phyloP scores from a whole-genome alignment of 2,797 vertebrate species.

The Thripadectes ignobilis region DNA sequence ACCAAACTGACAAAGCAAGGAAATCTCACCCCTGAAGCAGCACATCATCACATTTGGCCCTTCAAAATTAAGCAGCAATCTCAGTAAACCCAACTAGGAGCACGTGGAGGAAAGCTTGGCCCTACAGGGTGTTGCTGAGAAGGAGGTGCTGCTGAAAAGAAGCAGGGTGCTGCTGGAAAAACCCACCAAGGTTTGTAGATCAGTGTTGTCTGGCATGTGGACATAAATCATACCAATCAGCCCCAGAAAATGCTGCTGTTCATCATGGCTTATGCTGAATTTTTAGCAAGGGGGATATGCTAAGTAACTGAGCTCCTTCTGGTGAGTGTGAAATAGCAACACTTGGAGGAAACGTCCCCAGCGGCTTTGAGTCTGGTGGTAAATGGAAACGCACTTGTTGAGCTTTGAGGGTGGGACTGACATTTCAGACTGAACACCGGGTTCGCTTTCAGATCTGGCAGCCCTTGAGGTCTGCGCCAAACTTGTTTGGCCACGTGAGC shows the following conservation, averaged over 20 bases:
- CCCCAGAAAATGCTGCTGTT: neutral
- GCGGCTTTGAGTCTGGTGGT: neutral
- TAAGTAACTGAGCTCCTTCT: neutral
- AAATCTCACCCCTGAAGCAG: neutral
- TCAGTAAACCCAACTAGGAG: neutral
- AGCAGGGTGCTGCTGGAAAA: neutral
- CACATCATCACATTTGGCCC: fast-evolving
- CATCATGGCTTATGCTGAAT: neutral
- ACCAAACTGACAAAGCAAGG: neutral
- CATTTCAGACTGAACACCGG: neutral
- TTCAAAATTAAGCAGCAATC: neutral
- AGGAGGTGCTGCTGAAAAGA: neutral
- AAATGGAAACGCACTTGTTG: neutral
- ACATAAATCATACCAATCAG: neutral
- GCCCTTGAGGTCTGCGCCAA: neutral
- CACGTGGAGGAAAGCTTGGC: fast-evolving
- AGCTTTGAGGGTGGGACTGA: neutral
- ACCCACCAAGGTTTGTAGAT: neutral
- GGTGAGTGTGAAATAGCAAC: neutral
- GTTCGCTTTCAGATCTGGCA: neutral
- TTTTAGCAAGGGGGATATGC: neutral
- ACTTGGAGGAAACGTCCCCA: neutral
- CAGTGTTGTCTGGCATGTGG: neutral
- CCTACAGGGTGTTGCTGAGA: neutral
- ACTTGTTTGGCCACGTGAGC: neutral